Conservation (phyloP, 2,113 vertebrate species). For the Siphamia tubifer region DNA sequence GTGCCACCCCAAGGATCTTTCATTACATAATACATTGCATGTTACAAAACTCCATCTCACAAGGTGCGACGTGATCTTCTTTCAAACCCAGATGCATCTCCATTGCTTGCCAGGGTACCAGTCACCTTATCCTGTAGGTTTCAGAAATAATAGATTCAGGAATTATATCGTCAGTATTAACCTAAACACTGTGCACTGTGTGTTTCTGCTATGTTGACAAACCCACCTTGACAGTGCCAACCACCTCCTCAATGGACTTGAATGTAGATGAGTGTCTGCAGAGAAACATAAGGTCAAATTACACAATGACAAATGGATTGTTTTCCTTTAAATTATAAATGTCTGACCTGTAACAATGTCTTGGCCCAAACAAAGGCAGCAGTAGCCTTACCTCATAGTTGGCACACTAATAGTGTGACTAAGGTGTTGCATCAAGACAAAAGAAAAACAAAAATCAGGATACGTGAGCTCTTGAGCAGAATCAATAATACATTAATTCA, state of each 20-base stretch:
- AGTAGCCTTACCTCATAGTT: conserved; percentile 90
- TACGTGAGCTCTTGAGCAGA: neutral
- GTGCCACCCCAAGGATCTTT: neutral
- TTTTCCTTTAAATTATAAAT: neutral
- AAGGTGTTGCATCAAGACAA: conserved; percentile 82
- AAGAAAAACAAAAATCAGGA: conserved; percentile 30
- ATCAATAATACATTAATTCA: neutral
- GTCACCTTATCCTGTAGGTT: conserved; percentile 63
- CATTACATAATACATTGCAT: neutral
- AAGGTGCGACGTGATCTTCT: conserved; percentile 34
- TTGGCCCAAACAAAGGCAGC: neutral
- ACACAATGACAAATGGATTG: neutral
- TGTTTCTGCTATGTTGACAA: neutral
- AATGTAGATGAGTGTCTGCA: conserved; percentile 94
- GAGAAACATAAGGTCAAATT: conserved; percentile 3
- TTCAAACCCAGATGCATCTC: conserved; percentile 51
- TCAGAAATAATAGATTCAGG: no score
- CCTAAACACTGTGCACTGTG: neutral
- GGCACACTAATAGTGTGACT: conserved; percentile 96
- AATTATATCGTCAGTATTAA: conserved; percentile 4
- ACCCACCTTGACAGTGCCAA: conserved; percentile 89
- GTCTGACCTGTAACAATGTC: neutral
- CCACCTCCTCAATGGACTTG: conserved; percentile 93
- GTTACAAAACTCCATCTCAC: conserved; percentile 15
- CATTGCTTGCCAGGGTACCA: conserved; percentile 32